Percentiles rank a stretch among this genome's conserved stretches.
These are phyloP conservation scores for Struthidea cinerea DNA, from an alignment of 2,113 vertebrate species.

Conservation along the genomic window DNA sequence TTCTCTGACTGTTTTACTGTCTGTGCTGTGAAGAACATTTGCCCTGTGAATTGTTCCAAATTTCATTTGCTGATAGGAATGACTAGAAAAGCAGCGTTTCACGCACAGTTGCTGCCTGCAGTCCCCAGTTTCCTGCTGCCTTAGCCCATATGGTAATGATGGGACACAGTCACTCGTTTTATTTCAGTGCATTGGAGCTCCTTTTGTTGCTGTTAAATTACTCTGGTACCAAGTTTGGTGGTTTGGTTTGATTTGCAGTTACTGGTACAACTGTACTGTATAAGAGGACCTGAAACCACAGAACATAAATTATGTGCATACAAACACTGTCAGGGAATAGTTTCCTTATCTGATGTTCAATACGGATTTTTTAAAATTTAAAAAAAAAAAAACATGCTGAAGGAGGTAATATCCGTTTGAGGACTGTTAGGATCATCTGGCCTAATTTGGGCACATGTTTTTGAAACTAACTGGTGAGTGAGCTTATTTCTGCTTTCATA, in stretches of 20 bases:
- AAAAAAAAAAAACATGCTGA: neutral
- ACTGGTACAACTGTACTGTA: neutral
- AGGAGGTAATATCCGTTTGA: neutral
- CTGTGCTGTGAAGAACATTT: neutral
- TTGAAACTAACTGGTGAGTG: neutral
- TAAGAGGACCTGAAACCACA: neutral
- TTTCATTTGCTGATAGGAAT: neutral
- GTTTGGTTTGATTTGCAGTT: neutral
- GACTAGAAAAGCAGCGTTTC: neutral
- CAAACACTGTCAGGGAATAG: neutral
- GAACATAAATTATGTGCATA: neutral
- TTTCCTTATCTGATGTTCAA: neutral
- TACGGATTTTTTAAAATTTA: neutral
- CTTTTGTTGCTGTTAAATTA: neutral
- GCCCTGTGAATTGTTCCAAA: neutral
- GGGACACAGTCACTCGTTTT: neutral
- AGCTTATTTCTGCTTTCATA: neutral
- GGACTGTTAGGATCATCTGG: neutral
- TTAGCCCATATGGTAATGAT: accelerated
- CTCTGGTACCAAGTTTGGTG: neutral
- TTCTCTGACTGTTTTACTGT: neutral
- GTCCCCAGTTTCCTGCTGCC: too few species aligned
- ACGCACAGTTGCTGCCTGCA: neutral
- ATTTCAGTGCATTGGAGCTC: neutral
- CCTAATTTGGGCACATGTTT: neutral